A percentile compares a stretch with the other conserved stretches of the same genome.
Evolutionary conservation across 2,797 vertebrate species (phyloP).

Genomic region (Enteromius paludinosus): DNA sequence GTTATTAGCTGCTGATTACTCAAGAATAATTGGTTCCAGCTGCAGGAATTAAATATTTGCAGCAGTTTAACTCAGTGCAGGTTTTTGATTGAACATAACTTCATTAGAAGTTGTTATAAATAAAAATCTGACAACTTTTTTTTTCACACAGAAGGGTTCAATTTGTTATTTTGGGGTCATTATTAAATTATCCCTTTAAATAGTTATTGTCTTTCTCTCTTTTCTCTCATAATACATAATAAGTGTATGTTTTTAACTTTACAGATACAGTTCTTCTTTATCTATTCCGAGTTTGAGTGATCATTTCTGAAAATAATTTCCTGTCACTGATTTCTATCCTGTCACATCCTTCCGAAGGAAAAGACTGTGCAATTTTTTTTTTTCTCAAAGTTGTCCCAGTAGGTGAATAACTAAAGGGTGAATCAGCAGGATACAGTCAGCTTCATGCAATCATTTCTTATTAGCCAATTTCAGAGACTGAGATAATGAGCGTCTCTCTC

Average conservation of each 20-base stretch:
- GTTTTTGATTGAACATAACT: neutral
- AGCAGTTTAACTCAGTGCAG: neutral
- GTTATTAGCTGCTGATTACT: neutral
- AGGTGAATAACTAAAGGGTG: slow-evolving; percentile 72
- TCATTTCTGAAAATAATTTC: slow-evolving; percentile 66
- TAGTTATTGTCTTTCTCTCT: neutral
- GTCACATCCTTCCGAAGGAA: slow-evolving; percentile 66
- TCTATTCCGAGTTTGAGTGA: slow-evolving; percentile 64
- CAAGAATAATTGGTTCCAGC: neutral
- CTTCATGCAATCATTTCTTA: slow-evolving; percentile 71
- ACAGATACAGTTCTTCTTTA: slow-evolving; percentile 58
- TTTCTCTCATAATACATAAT: slow-evolving; percentile 45
- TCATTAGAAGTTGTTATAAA: neutral
- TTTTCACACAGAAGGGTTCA: neutral
- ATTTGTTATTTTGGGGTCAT: neutral
- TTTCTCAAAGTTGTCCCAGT: slow-evolving; percentile 49
- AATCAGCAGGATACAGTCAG: slow-evolving; percentile 67
- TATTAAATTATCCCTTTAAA: neutral
- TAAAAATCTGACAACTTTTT: neutral
- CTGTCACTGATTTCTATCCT: slow-evolving; percentile 72
- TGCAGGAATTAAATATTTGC: neutral
- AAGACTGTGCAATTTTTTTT: slow-evolving; percentile 54
- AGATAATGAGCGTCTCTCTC: slow-evolving; percentile 24
- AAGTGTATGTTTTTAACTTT: slow-evolving; percentile 53
- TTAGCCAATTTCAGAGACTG: slow-evolving; percentile 28